Evolutionary conservation across 2,888 invertebrate genomes (phyloP), one percentile per base, ranked within the genome.

Genomic region (Erpobdella octoculata): DNA sequence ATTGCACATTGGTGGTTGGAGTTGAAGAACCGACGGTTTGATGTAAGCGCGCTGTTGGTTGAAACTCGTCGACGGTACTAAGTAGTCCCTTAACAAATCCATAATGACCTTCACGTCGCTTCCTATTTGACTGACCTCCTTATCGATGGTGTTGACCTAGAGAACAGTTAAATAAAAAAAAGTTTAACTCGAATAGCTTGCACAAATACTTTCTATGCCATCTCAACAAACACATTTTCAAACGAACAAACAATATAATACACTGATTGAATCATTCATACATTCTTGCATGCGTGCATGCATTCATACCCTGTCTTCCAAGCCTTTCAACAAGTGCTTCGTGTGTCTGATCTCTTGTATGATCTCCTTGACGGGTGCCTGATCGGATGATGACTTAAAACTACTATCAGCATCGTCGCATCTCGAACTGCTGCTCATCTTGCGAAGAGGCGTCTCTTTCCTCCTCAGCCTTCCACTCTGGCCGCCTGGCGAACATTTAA

Each of bases 101-200:
- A 62, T 6, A 35, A 62, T 62, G 62, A 3, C n/a, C 18, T 62
- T 62, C n/a, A 62, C 35, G 35, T 62, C 62, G n/a, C 35, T 62
- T 8, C 62, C 35, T 2, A 62, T 31, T 35, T 62, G 62, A 31
- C 4, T 28, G 25, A 62, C 31, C 33, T 62, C 62, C n/a, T 33
- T 62, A 18, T 62, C 62, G 28, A 62, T 62, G 62, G 9, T 31
- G 28, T 28, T 33, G 62, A 62, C 62, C 62, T 62, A 35, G 62
- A 12, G 46, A 31, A 8, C 18, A 31, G 53, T 25, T 21, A 53
- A 53, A 53, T 53, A 12, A 25, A 28, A 53, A 5, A 53, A 53
- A 53, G 21, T 12, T 21, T 53, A 53, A 53, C 28, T n/a, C 21
- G 28, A 9, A 41, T 9, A 53, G 53, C 15, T 53, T 53, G 53